Percentiles rank a stretch among this genome's conserved stretches.
These are phyloP conservation scores for Aplochiton taeniatus DNA, from an alignment of 2,797 vertebrate genomes.

Conservation along the genomic window DNA sequence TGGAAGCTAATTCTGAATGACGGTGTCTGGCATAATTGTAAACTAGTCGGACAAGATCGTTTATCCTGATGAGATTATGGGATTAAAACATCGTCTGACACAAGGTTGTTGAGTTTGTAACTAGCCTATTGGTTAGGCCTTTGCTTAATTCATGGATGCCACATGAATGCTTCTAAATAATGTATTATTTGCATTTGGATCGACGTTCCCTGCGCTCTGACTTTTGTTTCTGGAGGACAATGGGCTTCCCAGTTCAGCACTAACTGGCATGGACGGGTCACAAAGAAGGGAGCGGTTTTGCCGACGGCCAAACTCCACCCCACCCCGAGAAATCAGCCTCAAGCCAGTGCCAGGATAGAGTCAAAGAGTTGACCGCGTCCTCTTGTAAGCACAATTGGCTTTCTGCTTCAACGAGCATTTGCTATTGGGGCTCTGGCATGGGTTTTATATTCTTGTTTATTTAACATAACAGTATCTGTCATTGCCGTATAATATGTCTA, in stretches of 20 bases:
- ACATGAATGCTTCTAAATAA: slow-evolving; percentile 41
- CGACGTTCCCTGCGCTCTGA: slow-evolving; percentile 26
- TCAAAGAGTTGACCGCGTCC: not conserved
- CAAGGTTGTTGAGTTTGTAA: not conserved
- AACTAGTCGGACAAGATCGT: too few relatives aligned
- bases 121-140: not conserved
- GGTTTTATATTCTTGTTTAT: too few relatives aligned
- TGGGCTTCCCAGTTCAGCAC: slow-evolving; percentile 15
- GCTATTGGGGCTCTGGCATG: too few relatives aligned
- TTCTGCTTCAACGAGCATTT: too few relatives aligned
- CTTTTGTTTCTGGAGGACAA: slow-evolving; percentile 30
- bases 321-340: not conserved
- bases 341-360: too few relatives aligned
- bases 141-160: not conserved
- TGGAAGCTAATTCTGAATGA: too few relatives aligned
- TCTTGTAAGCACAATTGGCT: not conserved
- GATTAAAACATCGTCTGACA: not conserved
- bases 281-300: not conserved
- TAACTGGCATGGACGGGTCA: slow-evolving; percentile 17
- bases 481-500: too few relatives aligned
- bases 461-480: too few relatives aligned
- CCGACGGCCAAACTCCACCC: not conserved
- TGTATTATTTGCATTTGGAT: slow-evolving; percentile 32
- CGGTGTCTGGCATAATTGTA: too few relatives aligned
- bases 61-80: too few relatives aligned